These are phyloP conservation scores for Anser brachyrhynchus DNA, from an alignment of 2,113 vertebrate species.

Conservation along the genomic window DNA sequence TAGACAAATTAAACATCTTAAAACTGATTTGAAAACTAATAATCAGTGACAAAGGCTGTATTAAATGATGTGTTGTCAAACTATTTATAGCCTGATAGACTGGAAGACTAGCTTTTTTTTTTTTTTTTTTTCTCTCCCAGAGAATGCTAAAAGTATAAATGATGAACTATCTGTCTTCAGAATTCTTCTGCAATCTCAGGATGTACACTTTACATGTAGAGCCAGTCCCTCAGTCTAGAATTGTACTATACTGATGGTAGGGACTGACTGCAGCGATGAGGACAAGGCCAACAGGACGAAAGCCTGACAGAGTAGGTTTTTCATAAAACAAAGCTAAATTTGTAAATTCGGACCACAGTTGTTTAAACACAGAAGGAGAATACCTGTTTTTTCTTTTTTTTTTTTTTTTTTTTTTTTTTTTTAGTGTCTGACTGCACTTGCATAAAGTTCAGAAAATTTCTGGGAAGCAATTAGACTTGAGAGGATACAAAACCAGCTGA, in stretches of 20 bases:
- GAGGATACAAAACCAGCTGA: background rate
- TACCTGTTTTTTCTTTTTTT: background rate
- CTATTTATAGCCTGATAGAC: no score
- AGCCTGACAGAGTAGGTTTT: background rate
- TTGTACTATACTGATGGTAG: background rate
- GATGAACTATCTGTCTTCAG: background rate
- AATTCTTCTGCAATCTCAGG: background rate
- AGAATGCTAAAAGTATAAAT: background rate
- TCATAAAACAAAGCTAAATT: no score
- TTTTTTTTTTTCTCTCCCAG: background rate
- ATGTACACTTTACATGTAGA: background rate
- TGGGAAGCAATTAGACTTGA: background rate
- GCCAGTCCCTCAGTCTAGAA: background rate
- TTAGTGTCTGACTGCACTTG: background rate
- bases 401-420: background rate
- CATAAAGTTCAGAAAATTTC: background rate
- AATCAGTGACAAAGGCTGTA: background rate
- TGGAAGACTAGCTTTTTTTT: background rate
- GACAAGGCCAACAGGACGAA: background rate
- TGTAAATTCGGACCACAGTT: background rate
- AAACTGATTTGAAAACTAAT: background rate
- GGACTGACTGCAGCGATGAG: background rate
- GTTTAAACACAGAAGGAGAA: background rate
- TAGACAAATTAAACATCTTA: background rate
- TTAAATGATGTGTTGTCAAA: background rate